Conservation (phyloP, 2,113 vertebrate species). For the Scytalopus superciliaris region DNA sequence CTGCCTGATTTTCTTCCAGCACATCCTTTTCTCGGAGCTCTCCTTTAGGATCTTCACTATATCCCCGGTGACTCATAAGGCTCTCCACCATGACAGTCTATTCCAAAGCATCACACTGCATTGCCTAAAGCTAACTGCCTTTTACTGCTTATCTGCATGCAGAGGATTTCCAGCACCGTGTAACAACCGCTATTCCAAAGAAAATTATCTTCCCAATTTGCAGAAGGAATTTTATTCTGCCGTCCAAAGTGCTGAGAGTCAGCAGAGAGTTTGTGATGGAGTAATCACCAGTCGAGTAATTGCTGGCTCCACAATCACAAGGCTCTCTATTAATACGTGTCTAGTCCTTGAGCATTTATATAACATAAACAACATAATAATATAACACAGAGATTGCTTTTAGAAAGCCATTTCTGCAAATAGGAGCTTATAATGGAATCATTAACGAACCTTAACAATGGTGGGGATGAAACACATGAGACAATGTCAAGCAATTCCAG, state of each 20-base stretch:
- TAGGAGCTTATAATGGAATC: constrained; percentile 49
- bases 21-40: neutral
- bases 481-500: constrained; percentile 16
- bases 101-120: neutral
- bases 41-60: neutral
- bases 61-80: neutral
- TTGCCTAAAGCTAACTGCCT: neutral
- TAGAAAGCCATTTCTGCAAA: constrained; percentile 46
- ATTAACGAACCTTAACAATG: constrained; percentile 44
- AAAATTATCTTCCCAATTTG: constrained; percentile 45
- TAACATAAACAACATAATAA: constrained; percentile 53
- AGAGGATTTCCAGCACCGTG: constrained; percentile 4
- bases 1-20: neutral
- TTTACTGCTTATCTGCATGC: constrained; percentile 47
- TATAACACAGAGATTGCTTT: constrained; percentile 39
- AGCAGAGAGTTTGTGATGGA: constrained; percentile 47
- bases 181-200: constrained; percentile 16
- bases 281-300: constrained; percentile 55
- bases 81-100: neutral
- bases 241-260: constrained; percentile 26
- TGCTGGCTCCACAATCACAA: constrained; percentile 24
- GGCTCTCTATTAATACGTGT: constrained; percentile 39
- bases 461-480: neutral
- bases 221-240: constrained; percentile 41
- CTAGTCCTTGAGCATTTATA: constrained; percentile 3